Evolutionary conservation across 2,797 vertebrate species (phyloP).

Genomic region (Capromys pilorides): DNA sequence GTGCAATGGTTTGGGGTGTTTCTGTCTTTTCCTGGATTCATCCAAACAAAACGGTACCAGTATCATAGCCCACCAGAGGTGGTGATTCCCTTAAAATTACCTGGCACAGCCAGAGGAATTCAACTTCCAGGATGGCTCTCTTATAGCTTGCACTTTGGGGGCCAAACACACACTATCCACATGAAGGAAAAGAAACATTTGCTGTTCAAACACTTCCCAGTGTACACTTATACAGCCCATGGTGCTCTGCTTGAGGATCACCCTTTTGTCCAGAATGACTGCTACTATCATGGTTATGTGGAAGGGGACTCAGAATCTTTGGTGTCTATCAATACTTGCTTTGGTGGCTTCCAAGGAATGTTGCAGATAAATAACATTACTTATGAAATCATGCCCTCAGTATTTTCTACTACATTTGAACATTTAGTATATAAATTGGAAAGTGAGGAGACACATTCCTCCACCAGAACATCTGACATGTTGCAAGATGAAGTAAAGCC

Average conservation of each 20-base stretch:
- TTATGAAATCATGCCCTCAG: conserved; percentile 83
- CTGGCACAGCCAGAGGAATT: not conserved
- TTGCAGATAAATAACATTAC: conserved; percentile 73
- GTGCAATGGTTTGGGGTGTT: conserved; percentile 34
- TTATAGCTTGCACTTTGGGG: conserved; percentile 80
- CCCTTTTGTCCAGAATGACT: conserved; percentile 79
- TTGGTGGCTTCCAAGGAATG: conserved; percentile 79
- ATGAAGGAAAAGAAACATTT: conserved; percentile 75
- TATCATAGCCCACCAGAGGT: conserved; percentile 71
- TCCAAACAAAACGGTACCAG: not conserved
- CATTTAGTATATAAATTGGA: conserved; percentile 81
- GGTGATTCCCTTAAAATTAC: conserved; percentile 78
- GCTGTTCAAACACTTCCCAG: conserved; percentile 73
- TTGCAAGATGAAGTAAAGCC: conserved; percentile 58
- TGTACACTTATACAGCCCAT: conserved; percentile 81
- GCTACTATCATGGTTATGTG: conserved; percentile 84
- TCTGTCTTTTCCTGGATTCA: conserved; percentile 14
- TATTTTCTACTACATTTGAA: conserved; percentile 70
- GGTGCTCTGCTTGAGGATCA: conserved; percentile 76
- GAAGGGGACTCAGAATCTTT: conserved; percentile 80
- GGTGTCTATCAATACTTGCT: conserved; percentile 81
- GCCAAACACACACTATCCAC: conserved; percentile 73
- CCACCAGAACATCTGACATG: conserved; percentile 32
- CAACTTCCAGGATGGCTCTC: conserved; percentile 53
- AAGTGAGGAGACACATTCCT: not conserved